These are phyloP conservation scores for Macheiramphus alcinus DNA, from an alignment of 2,113 vertebrate genomes.

Conservation along the genomic window DNA sequence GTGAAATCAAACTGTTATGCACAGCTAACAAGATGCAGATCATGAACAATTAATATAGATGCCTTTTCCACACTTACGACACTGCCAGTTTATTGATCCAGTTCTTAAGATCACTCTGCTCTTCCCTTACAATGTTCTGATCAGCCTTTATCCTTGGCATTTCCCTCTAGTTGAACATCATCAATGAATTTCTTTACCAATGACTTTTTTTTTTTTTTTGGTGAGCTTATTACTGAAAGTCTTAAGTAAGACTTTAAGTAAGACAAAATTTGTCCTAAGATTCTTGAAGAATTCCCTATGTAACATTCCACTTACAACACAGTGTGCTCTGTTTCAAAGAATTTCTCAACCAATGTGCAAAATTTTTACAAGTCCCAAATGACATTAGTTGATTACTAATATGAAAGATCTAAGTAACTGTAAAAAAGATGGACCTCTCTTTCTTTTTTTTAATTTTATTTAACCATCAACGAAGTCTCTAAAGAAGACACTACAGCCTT, in stretches of 20 bases:
- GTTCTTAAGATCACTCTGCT: neutral
- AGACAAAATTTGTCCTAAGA: neutral
- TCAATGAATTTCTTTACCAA: neutral
- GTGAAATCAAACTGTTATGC: neutral
- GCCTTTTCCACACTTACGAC: neutral
- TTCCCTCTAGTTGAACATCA: neutral
- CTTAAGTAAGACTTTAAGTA: neutral
- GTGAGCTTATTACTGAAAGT: neutral
- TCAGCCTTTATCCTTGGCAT: neutral
- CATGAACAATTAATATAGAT: neutral
- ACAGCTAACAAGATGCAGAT: neutral
- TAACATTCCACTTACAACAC: neutral
- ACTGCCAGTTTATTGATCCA: neutral
- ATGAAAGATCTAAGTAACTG: neutral
- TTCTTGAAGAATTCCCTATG: neutral
- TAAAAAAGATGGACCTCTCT: neutral
- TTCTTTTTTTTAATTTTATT: neutral
- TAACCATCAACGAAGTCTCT: neutral
- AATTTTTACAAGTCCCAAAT: neutral
- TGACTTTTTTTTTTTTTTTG: neutral
- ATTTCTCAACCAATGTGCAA: neutral
- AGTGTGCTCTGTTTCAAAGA: neutral
- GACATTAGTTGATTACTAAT: neutral
- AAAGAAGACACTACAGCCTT: neutral
- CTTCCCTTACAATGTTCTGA: neutral